Evolutionary conservation across 2,113 vertebrate species (phyloP), one percentile per base, ranked within the genome.

Genomic region (Geothlypis trichas): DNA sequence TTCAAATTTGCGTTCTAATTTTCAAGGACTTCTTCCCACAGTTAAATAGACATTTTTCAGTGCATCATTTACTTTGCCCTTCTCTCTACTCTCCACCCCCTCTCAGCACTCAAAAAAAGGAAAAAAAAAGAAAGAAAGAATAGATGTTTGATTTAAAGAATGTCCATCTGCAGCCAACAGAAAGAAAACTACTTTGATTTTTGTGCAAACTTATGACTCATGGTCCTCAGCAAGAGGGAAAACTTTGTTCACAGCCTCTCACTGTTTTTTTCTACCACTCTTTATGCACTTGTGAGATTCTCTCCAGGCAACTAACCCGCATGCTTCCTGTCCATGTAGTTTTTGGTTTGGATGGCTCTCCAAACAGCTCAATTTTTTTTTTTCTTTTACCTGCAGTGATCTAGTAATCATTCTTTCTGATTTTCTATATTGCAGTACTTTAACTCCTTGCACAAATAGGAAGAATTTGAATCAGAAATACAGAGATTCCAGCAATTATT

Each of bases 181-280:
- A 92, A 63, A 55, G 26, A 87, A 84, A 93, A 49, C 28, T 71
- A 59, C 55, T 94, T 66, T 74, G n/a, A 74, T 84, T 96, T 96
- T 81, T 80, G n/a, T 52, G 44, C 69, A 67, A 74, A 69, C 8
- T 44, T 94, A n/a, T 59, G 62, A 87, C 35, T 93, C 54, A 68
- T 21, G 20, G 20, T 61, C 33, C 41, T 90, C 13, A 5, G n/a
- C 28, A 44, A 47, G 39, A 91, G 33, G 20, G 4, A 86, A 71
- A 74, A 78, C 15, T 57, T 21, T 47, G 15, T 63, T 82, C 31
- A 44, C 24, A 63, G 15, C 10, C 7, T 87, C 28, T 78, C 44
- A 49, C 7, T 75, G 31, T 10, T 52, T 90, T 94, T 94, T 89
- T 68, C 47, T 67, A 26, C 15, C 22, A 55, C 3, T 76, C 9